These are phyloP conservation scores for Centropristis striata DNA, from an alignment of 2,113 vertebrate species.

Conservation along the genomic window DNA sequence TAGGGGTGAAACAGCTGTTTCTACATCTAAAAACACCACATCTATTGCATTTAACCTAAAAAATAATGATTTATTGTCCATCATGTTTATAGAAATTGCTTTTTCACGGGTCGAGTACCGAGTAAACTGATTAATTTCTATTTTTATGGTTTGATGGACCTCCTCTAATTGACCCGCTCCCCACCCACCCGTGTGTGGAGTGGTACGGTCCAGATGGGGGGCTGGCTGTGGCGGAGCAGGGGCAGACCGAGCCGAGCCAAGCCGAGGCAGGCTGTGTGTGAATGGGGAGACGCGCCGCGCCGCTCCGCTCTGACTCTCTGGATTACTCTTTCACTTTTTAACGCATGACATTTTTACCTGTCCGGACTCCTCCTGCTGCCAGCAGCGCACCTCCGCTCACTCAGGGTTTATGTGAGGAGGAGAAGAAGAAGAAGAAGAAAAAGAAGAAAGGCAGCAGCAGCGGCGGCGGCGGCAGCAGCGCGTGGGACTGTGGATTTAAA, in stretches of 20 bases:
- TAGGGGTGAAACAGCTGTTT: neutral
- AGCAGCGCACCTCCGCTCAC: neutral
- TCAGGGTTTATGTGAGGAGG: constrained; percentile 6
- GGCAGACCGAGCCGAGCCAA: constrained; percentile 65
- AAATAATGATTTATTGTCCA: rapidly evolving
- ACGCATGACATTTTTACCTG: constrained; percentile 2
- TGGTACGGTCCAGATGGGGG: constrained; percentile 67
- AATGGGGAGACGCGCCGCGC: constrained; percentile 34
- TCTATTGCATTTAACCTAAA: rapidly evolving
- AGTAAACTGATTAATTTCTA: rapidly evolving
- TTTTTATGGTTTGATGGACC: neutral
- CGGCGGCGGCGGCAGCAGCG: constrained; percentile 24
- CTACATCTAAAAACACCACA: rapidly evolving
- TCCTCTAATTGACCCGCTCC: rapidly evolving
- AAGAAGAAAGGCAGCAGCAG: constrained; percentile 17
- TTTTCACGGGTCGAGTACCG: no score
- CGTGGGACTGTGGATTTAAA: constrained; percentile 71
- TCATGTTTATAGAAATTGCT: rapidly evolving
- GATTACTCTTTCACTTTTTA: constrained; percentile 36
- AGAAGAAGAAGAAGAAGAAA: constrained; percentile 10
- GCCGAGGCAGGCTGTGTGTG: constrained; percentile 64
- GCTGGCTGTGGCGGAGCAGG: constrained; percentile 38
- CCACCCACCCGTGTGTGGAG: neutral
- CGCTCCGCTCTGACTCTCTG: constrained; percentile 25
- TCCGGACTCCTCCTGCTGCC: neutral